phyloP scores from a whole-genome alignment of 30 jellyfish, hydroid and myxozoan genomes.

The Aurelia sp. region DNA sequence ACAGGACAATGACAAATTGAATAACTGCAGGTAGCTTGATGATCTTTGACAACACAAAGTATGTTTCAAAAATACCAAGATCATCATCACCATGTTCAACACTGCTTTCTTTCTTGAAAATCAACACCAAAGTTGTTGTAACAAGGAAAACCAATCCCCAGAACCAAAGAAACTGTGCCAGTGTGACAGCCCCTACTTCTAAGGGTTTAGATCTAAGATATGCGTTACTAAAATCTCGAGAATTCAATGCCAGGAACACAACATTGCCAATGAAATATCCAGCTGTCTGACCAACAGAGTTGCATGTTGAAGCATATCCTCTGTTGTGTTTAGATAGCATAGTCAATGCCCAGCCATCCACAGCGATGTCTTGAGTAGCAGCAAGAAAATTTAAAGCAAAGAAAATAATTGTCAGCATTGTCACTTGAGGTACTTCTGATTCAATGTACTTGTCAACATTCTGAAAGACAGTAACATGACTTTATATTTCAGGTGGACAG shows the following conservation, averaged over 20 bases:
- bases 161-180: slow-evolving; percentile 87
- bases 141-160: slow-evolving; percentile 93
- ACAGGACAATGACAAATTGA: slow-evolving; percentile 69
- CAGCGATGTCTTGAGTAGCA: slow-evolving; percentile 99
- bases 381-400: slow-evolving; percentile 92
- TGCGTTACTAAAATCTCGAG: slow-evolving; percentile 87
- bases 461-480: slow-evolving; percentile 29
- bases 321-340: slow-evolving; percentile 80
- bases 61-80: slow-evolving; percentile 86
- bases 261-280: slow-evolving; percentile 97
- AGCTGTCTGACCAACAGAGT: slow-evolving; percentile 99
- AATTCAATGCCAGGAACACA: slow-evolving; percentile 88
- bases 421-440: slow-evolving; percentile 88
- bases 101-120: slow-evolving; percentile 79
- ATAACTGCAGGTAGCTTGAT: slow-evolving; percentile 93
- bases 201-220: slow-evolving; percentile 81
- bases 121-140: slow-evolving; percentile 85
- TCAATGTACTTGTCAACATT: slow-evolving; percentile 67
- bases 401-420: slow-evolving; percentile 73
- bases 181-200: slow-evolving; percentile 77
- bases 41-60: slow-evolving; percentile 65
- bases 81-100: slow-evolving; percentile 55
- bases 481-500: background rate
- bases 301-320: slow-evolving; percentile 98
- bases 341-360: slow-evolving; percentile 99